Percentiles rank a stretch among this genome's conserved stretches.
phyloP scores from a whole-genome alignment of 2,113 vertebrate genomes.

The Leucopternis melanops region DNA sequence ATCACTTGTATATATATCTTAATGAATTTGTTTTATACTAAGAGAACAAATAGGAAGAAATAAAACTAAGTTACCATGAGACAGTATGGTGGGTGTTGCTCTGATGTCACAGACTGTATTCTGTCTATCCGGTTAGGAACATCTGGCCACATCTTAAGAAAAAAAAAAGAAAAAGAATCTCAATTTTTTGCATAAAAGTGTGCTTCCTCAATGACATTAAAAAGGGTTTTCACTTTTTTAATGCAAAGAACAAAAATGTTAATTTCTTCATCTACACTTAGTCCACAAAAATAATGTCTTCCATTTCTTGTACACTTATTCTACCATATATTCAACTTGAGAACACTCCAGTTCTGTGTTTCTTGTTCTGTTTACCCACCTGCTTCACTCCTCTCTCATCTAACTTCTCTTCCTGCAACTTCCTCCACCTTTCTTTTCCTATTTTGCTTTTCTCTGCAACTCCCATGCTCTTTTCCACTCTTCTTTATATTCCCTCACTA shows the following conservation, averaged over 20 bases:
- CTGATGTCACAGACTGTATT: background rate
- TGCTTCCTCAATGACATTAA: background rate
- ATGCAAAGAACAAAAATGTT: background rate
- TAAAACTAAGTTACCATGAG: background rate
- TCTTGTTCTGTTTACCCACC: background rate
- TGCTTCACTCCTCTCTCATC: background rate
- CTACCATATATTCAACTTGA: background rate
- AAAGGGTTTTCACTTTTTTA: background rate
- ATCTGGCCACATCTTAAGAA: background rate
- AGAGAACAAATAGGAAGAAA: background rate
- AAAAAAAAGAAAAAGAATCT: background rate
- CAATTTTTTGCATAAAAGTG: background rate
- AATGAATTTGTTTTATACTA: background rate
- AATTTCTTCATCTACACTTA: background rate
- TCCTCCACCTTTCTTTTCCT: background rate
- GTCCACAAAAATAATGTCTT: background rate
- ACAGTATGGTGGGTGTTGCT: background rate
- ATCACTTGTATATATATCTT: background rate
- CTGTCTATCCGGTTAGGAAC: background rate
- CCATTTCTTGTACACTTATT: background rate
- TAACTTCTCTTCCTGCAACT: background rate
- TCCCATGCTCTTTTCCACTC: background rate
- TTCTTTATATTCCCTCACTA: background rate
- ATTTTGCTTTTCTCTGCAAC: background rate
- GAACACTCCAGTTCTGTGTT: background rate